Conservation (phyloP, 1,140 invertebrate genomes). For the Drosophila sturtevanti region DNA sequence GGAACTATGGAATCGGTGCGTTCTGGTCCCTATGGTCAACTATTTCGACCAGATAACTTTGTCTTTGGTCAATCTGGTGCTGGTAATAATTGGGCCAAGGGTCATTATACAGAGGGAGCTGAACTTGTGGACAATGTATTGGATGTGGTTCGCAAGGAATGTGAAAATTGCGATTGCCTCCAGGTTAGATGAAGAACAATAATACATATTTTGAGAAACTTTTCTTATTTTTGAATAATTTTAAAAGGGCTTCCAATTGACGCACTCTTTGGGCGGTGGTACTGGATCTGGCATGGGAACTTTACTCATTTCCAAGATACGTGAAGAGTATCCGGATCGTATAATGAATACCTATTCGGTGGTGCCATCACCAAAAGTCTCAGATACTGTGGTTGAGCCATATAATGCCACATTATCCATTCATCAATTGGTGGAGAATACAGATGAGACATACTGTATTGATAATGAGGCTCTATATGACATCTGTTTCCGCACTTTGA, state of each 20-base stretch:
- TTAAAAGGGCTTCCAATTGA: conserved; percentile 90
- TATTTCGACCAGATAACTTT: conserved; percentile 90
- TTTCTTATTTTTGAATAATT: neutral
- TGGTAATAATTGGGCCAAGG: conserved; percentile 85
- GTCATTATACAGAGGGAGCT: conserved; percentile 91
- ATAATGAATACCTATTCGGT: conserved; percentile 95
- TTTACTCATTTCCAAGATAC: conserved; percentile 89
- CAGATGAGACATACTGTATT: conserved; percentile 92
- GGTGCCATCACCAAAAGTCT: conserved; percentile 89
- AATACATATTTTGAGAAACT: too few relatives aligned
- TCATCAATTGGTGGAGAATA: conserved; percentile 92
- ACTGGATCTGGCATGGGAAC: conserved; percentile 93
- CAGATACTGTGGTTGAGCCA: conserved; percentile 91
- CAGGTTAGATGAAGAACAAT: conserved; percentile 81
- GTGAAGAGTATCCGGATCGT: conserved; percentile 91
- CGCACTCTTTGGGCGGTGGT: conserved; percentile 90
- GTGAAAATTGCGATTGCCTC: conserved; percentile 88
- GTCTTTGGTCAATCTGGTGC: conserved; percentile 87
- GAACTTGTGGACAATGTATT: conserved; percentile 90
- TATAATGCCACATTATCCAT: conserved; percentile 92
- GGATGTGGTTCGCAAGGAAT: conserved; percentile 91
- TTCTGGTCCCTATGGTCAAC: conserved; percentile 87
- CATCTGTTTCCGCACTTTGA: conserved; percentile 93
- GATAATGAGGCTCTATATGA: conserved; percentile 95
- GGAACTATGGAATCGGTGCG: conserved; percentile 90